Base-by-base conservation (phyloP, 2,797 vertebrate species). In the Macropodus opercularis region DNA sequence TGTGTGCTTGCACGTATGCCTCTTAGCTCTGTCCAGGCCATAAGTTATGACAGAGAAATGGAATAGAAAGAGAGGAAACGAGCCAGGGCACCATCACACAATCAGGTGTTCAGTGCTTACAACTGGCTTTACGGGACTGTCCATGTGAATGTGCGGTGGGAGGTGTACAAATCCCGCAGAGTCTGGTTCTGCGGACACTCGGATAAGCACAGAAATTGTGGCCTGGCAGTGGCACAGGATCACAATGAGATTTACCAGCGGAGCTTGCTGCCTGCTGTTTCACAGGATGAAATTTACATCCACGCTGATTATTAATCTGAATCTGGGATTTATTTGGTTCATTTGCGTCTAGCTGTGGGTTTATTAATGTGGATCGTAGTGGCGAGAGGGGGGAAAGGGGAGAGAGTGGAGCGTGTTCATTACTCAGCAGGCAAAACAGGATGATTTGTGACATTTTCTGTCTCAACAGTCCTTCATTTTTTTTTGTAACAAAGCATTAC, bases 81-180 rank as follows among this genome's bases (percentile, higher is more conserved):
- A 38, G 66, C 64, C 54, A 72, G 73, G 66, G 60, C 59, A 61
- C 61, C 75, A 68, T 77, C 69, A 81, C 78, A 76, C 12, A n/a
- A 79, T 85, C 75, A 85, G 80, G 75, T 88, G 83, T 64, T 79
- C 39, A 29, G 74, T 53, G 13, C 77, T 77, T 72, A 74, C 64
- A 75, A 69, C 79, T 75, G 80, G 63, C 64, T 79, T 61, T 29
- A 62, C 14, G 2, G 81, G 71, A 66, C 55, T 26, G 1, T 78
- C 42, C 52, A 79, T 80, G 63, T 80, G 64, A 53, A 72, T 70
- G 75, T 83, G 77, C 69, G 49, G 71, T 60, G 69, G 69, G 68
- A 81, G 73, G 67, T 69, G 71, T 54, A 55, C 64, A 69, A 60
- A 67, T 56, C 72, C 69, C 3, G 18, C 13, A 18, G 63, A 79